Evolutionary conservation across 2,113 vertebrate species (phyloP), one percentile per base, ranked within the genome.

Genomic region (Cyrtonyx montezumae): DNA sequence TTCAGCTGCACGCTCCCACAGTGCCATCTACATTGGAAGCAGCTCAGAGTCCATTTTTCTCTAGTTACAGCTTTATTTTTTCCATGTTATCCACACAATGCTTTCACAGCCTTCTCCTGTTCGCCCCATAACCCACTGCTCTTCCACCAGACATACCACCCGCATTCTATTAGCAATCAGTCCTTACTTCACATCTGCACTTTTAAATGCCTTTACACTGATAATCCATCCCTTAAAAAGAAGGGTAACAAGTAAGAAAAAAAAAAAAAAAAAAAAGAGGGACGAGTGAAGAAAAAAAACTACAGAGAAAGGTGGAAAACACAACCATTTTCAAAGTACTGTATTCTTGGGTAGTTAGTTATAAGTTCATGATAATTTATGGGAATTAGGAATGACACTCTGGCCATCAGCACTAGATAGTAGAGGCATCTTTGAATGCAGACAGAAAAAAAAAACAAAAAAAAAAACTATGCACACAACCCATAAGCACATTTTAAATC

Each of bases 141-240:
- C 91, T 94, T 84, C 95, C 62, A 79, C 88, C 96, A 94, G 77
- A 96, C 97, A 62, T 55, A 88, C 65, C 90, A 91, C 84, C 90
- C 95, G 97, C 96, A 87, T 97, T 87, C 96, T 95, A 95, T 76
- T 91, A 84, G 46, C 93, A 88, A 79, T 79, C 93, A 77, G 84
- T 61, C 48, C 69, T 93, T 71, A 90, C 94, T 79, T 93, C 82
- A 91, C 83, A 95, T 45, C 63, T 94, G 55, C 73, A 75, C 77
- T 86, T 82, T 95, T 95, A 90, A 92, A 84, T 96, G 95, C 51
- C 86, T 75, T 93, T 71, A 96, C 79, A 80, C 21, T 3, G 16
- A 78, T 55, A 90, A 75, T 23, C 32, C 88, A 84, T 37, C 45
- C n/a, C 40, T 68, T 91, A 65, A 78, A 85, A 94, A 81, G n/a